These are phyloP conservation scores for Vicugna pacos DNA, from an alignment of 2,113 vertebrate genomes.

Conservation along the genomic window DNA sequence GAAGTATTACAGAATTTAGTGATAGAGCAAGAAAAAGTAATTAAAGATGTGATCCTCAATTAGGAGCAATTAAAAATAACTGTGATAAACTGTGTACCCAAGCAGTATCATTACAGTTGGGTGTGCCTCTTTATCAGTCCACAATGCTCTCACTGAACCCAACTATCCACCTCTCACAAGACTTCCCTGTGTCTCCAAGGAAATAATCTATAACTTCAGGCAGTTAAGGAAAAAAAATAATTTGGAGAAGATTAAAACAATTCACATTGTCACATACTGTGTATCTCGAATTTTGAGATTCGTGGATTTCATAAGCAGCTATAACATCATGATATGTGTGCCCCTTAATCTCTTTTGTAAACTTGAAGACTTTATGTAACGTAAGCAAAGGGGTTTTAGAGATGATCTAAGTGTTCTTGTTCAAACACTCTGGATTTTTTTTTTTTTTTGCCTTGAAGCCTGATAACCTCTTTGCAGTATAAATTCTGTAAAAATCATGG, in stretches of 20 bases:
- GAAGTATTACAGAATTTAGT: neutral
- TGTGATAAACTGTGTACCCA: neutral
- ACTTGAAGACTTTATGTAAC: neutral
- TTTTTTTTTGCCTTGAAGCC: neutral
- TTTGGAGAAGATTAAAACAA: constrained; percentile 27
- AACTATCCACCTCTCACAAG: neutral
- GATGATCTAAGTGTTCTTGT: neutral
- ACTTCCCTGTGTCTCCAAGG: neutral
- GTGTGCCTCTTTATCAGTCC: neutral
- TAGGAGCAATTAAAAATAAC: constrained; percentile 35
- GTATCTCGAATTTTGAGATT: neutral
- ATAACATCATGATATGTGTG: neutral
- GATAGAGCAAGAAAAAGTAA: neutral
- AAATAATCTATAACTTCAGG: constrained; percentile 37
- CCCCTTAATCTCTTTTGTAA: neutral
- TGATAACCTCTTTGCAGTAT: neutral
- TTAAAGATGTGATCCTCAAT: neutral
- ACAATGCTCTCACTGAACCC: neutral
- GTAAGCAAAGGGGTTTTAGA: neutral
- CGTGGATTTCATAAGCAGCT: neutral
- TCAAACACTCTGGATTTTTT: neutral
- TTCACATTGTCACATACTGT: neutral
- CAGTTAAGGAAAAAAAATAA: constrained; percentile 18
- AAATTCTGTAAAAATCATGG: constrained; percentile 63
- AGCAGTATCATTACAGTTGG: neutral